phyloP scores from a whole-genome alignment of 2,888 invertebrate genomes.

The Aspidiotus destructor region DNA sequence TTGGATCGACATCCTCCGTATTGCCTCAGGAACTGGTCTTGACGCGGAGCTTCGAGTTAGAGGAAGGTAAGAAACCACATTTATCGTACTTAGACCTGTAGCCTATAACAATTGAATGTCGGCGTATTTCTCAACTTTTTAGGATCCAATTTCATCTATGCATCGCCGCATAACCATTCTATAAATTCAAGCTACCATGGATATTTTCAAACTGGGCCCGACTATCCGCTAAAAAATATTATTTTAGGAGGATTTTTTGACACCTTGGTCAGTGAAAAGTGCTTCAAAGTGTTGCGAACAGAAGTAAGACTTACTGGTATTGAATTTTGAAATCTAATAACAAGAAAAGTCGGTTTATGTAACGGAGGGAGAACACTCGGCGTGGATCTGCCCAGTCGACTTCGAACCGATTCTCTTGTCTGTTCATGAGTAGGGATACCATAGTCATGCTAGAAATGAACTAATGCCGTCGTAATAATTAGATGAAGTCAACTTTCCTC shows the following conservation, averaged over 20 bases:
- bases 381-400: no score
- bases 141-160: conserved; percentile 18
- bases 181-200: conserved; percentile 75
- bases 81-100: no score
- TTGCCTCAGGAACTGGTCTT: conserved; percentile 71
- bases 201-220: conserved; percentile 78
- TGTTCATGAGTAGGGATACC: no score
- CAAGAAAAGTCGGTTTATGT: no score
- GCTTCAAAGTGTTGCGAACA: conserved; percentile 80
- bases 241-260: conserved; percentile 74
- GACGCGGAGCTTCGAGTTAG: conserved; percentile 76
- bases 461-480: no score
- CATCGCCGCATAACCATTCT: conserved; percentile 53
- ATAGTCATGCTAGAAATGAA: no score
- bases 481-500: no score
- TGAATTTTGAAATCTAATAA: no score
- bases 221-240: conserved; percentile 56
- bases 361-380: no score
- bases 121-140: conserved; percentile 3
- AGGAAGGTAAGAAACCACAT: conserved; percentile 52
- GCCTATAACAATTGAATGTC: neutral
- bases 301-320: conserved; percentile 49
- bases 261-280: conserved; percentile 83
- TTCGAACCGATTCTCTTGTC: no score
- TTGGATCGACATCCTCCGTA: conserved; percentile 45